These are phyloP conservation scores for Cinclus mexicanus DNA, from an alignment of 2,113 vertebrate genomes.

Conservation along the genomic window DNA sequence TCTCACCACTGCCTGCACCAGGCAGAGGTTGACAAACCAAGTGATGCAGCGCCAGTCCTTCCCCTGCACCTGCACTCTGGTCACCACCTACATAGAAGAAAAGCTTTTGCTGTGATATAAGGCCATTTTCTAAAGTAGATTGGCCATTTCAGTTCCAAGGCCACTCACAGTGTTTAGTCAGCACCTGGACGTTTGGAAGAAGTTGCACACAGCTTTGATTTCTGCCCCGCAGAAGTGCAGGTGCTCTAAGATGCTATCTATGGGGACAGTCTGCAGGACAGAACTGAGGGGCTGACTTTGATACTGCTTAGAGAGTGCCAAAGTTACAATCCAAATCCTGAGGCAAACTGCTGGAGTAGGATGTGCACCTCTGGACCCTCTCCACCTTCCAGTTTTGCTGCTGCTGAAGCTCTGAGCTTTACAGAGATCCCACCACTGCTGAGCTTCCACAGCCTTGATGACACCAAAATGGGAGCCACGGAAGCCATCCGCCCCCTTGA, in stretches of 20 bases:
- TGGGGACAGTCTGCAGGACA: neutral
- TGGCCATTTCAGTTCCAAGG: fast-evolving
- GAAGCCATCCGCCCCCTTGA: neutral
- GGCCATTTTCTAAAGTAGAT: neutral
- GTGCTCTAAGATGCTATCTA: neutral
- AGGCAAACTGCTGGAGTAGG: neutral
- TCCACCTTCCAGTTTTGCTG: neutral
- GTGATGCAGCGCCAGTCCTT: fast-evolving
- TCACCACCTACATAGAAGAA: neutral
- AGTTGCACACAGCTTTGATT: neutral
- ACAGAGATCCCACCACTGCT: fast-evolving
- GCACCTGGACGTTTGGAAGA: neutral
- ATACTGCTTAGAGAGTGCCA: neutral
- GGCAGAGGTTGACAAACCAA: neutral
- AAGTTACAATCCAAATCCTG: neutral
- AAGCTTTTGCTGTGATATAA: neutral
- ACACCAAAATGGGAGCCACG: neutral
- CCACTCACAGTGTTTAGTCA: fast-evolving
- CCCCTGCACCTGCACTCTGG: fast-evolving
- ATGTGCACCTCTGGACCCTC: neutral
- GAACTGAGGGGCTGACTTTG: neutral
- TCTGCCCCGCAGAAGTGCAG: fast-evolving
- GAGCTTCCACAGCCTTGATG: neutral
- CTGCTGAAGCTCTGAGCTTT: neutral
- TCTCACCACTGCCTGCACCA: neutral